Evolutionary conservation across 2,113 vertebrate genomes (phyloP), one percentile per base, ranked within the genome.

Genomic region (Synchiropus splendidus): DNA sequence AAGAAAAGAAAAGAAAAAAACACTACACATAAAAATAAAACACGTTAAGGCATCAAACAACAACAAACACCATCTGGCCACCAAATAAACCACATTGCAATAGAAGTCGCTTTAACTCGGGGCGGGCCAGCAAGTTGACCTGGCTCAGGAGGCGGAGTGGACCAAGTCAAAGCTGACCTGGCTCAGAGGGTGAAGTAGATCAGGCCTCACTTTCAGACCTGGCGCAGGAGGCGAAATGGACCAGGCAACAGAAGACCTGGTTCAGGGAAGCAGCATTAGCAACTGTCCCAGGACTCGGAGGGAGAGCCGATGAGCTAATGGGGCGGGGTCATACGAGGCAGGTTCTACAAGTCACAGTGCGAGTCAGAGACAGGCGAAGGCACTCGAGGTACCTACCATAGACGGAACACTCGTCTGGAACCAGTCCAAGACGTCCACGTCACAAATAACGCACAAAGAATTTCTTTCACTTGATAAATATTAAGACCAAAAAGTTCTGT

Each of bases 331-430:
- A 48, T 47, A 67, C 21, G 21, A 27, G 21, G 14, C 32, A 61
- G 72, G 61, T 65, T 73, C 61, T 70, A 75, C 64, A 18, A 71
- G 74, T 81, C 77, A 80, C 77, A 83, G 81, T 82, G 77, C 78
- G 80, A 78, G 77, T 81, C 77, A 80, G 67, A 77, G 69, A 74
- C 63, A 72, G 69, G 70, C 58, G 75, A 82, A 85, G 84, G 82
- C 84, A 86, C 81, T 84, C 81, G 12, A 74, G 81, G 81, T 81
- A 83, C 84, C 84, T 80, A 77, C 64, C 70, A 64, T 72, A 71
- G 68, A 67, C 72, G 65, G 61, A 58, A 36, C 42, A 36, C 55
- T 74, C 65, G 60, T 49, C 57, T 71, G 67, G 47, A 64, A 42
- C 53, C 21, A 27, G 21, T 27, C 21, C 21, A 27, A 27, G 21